phyloP scores from a whole-genome alignment of 1,140 invertebrate species.

The Ceratina australensis region DNA sequence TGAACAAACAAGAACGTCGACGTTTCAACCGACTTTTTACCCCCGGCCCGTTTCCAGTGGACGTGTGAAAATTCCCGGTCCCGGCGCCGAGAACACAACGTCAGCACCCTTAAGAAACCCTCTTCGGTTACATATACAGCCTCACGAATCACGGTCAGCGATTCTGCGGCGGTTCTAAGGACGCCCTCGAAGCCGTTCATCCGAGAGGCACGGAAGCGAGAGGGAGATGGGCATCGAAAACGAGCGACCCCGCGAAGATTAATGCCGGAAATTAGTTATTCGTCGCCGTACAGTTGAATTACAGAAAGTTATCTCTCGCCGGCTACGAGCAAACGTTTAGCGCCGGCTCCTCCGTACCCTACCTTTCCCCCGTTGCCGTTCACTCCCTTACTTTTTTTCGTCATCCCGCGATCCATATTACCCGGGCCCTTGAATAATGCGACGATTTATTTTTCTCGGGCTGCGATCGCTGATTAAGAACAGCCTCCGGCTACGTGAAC shows the following conservation, averaged over 20 bases:
- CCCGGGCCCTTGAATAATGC: conserved; percentile 69
- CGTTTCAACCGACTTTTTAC: background rate
- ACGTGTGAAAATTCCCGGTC: background rate
- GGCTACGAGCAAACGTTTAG: conserved; percentile 66
- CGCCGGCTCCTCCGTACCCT: conserved; percentile 48
- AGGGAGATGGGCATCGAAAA: conserved; percentile 52
- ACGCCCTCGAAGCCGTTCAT: conserved; percentile 47
- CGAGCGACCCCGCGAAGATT: conserved; percentile 66
- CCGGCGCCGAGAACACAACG: too few relatives aligned
- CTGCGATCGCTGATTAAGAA: conserved; percentile 69
- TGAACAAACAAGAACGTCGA: background rate
- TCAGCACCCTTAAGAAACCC: conserved; percentile 2
- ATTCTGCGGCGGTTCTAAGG: conserved; percentile 25
- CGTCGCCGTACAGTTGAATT: conserved; percentile 72
- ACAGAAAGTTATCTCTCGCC: conserved; percentile 74
- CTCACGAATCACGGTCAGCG: conserved; percentile 16
- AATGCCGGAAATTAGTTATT: conserved; percentile 74
- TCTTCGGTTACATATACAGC: background rate
- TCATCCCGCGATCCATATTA: conserved; percentile 67
- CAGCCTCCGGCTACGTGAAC: conserved; percentile 24
- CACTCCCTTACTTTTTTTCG: conserved; percentile 60
- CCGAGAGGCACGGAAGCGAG: conserved; percentile 39
- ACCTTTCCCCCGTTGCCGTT: conserved; percentile 1
- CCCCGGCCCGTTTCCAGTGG: background rate
- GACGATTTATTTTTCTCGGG: conserved; percentile 71